These are phyloP conservation scores for Heptranchias perlo DNA, from an alignment of 2,113 vertebrate genomes.

Conservation along the genomic window DNA sequence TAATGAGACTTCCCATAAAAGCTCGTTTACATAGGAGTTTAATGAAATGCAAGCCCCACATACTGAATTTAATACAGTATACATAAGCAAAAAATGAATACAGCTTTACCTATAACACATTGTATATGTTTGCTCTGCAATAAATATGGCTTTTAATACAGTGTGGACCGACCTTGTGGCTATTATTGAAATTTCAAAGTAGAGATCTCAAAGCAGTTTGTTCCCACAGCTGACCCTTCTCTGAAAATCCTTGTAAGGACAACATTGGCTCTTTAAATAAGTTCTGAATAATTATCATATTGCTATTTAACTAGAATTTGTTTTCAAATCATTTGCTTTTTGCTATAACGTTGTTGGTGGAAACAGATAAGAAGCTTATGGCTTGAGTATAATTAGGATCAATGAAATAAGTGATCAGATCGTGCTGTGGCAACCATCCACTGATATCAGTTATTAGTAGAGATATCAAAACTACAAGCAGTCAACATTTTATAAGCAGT, in stretches of 20 bases:
- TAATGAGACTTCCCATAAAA: no score
- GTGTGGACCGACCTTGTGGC: background rate
- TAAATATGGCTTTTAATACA: background rate
- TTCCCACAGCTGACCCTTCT: background rate
- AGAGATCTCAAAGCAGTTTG: background rate
- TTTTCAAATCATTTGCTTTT: background rate
- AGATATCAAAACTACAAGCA: background rate
- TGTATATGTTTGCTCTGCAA: no score
- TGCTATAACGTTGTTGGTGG: background rate
- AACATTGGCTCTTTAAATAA: background rate
- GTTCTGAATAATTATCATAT: background rate
- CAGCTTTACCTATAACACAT: no score
- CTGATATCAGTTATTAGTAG: background rate
- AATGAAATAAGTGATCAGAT: conserved; percentile 4
- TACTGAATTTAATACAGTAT: no score
- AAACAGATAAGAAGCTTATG: background rate
- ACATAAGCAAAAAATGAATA: no score
- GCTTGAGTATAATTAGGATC: conserved; percentile 10
- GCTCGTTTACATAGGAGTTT: no score
- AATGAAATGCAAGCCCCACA: no score
- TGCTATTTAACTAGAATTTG: background rate
- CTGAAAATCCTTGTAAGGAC: background rate
- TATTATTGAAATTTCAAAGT: background rate
- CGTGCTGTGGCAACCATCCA: no score
- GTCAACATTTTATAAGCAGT: background rate